Percentiles rank a stretch among this genome's conserved stretches.
phyloP scores from a whole-genome alignment of 1,140 invertebrate species.

The Tetramorium simillimum region DNA sequence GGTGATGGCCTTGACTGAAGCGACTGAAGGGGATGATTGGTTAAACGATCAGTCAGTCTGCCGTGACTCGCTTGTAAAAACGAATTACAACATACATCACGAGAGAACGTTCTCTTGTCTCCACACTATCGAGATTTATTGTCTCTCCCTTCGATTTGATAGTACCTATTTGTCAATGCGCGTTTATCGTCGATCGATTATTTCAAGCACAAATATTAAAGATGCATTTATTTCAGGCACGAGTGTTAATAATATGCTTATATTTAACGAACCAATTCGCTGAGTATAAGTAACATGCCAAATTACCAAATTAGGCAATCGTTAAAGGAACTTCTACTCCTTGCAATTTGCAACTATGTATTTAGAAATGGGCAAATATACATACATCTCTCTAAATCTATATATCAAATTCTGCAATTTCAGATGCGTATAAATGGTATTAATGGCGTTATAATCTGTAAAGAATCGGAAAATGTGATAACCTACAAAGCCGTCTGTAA shows the following conservation, averaged over 20 bases:
- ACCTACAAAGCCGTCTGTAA: not conserved
- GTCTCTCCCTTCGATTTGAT: not conserved
- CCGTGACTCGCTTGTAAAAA: constrained; percentile 25
- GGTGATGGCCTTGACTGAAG: constrained; percentile 35
- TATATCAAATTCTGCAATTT: not conserved
- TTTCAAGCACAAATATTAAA: constrained; percentile 16
- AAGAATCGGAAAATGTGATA: not conserved
- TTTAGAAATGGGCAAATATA: not conserved
- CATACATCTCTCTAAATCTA: not conserved
- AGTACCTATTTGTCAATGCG: not conserved
- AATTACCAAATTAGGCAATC: not conserved
- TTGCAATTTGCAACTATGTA: not conserved
- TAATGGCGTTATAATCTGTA: not conserved
- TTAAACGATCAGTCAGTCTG: constrained; percentile 32
- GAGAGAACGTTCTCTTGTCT: not conserved
- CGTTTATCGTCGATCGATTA: not conserved
- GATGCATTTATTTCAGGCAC: not conserved
- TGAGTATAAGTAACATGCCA: not conserved
- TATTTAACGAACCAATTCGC: not conserved
- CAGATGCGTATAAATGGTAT: not conserved
- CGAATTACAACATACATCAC: constrained; percentile 16
- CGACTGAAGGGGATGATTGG: constrained; percentile 19
- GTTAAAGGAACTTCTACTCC: not conserved
- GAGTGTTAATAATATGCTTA: not conserved
- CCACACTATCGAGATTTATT: constrained; percentile 1